Percentiles rank a stretch among this genome's conserved stretches.
Conservation (phyloP, 2,797 vertebrate genomes). For the Enteromius afrohamiltoni region DNA sequence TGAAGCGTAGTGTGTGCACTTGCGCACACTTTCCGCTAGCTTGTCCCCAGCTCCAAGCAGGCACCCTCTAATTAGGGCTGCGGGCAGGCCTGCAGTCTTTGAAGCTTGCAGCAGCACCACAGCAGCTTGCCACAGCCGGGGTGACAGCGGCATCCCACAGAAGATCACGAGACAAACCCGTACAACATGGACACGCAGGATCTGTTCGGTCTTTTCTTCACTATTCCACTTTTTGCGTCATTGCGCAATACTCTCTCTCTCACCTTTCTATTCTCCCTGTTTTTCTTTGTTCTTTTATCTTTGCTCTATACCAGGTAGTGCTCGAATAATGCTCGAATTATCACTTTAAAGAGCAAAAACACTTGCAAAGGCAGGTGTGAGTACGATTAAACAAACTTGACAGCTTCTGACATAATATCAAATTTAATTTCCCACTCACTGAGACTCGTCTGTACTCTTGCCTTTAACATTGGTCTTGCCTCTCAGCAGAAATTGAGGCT, state of each 20-base stretch:
- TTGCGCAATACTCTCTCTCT: slow-evolving; percentile 9
- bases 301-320: neutral
- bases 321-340: neutral
- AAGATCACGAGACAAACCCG: slow-evolving; percentile 65
- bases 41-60: slow-evolving; percentile 59
- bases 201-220: slow-evolving; percentile 40
- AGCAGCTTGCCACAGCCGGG: slow-evolving; percentile 64
- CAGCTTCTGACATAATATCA: slow-evolving; percentile 21
- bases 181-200: slow-evolving; percentile 63
- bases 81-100: slow-evolving; percentile 65
- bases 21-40: slow-evolving; percentile 64
- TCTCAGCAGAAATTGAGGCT: slow-evolving; percentile 40
- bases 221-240: neutral
- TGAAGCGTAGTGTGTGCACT: slow-evolving; percentile 62
- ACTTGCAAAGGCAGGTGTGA: neutral
- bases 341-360: neutral
- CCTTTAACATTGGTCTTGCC: slow-evolving; percentile 25
- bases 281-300: neutral
- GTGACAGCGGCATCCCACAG: slow-evolving; percentile 66
- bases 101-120: slow-evolving; percentile 67
- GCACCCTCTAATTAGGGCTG: slow-evolving; percentile 68
- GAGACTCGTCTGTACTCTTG: slow-evolving; percentile 3
- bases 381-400: neutral
- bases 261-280: neutral
- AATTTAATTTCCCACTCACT: slow-evolving; percentile 21